Percentiles rank a stretch among this genome's conserved stretches.
Conservation (phyloP, 2,888 invertebrate genomes). For the Andrena marginata region DNA sequence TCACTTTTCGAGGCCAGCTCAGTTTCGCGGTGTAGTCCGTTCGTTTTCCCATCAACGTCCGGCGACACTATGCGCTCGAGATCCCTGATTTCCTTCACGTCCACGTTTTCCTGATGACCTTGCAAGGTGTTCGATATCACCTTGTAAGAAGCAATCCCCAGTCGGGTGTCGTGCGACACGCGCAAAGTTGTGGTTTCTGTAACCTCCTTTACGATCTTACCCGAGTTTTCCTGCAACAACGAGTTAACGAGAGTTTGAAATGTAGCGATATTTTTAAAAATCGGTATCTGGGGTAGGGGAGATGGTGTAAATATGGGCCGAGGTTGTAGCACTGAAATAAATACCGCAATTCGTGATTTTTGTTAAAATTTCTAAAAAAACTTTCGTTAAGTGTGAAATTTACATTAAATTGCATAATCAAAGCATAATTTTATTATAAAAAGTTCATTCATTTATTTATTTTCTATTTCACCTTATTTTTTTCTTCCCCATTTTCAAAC, state of each 20-base stretch:
- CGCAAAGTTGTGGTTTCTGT: conserved; percentile 86
- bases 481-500: too few species aligned
- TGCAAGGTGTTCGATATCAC: conserved; percentile 86
- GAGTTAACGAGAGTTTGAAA: background rate
- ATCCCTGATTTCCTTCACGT: conserved; percentile 74
- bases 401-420: too few species aligned
- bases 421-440: too few species aligned
- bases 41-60: conserved; percentile 46
- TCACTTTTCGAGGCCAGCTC: conserved; percentile 44
- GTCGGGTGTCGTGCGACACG: conserved; percentile 86
- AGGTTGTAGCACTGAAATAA: too few species aligned
- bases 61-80: conserved; percentile 52
- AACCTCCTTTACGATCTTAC: conserved; percentile 86
- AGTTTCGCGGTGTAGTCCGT: conserved; percentile 40
- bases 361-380: too few species aligned
- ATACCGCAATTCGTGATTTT: too few species aligned
- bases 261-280: too few species aligned
- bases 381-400: too few species aligned
- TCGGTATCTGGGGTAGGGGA: too few species aligned
- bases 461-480: too few species aligned
- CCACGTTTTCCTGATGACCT: conserved; percentile 79
- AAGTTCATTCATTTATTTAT: too few species aligned
- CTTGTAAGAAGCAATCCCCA: conserved; percentile 87
- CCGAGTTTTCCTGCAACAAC: conserved; percentile 80
- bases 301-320: too few species aligned